Base-by-base conservation (phyloP, 2,797 vertebrate genomes). In the Typhlichthys subterraneus region DNA sequence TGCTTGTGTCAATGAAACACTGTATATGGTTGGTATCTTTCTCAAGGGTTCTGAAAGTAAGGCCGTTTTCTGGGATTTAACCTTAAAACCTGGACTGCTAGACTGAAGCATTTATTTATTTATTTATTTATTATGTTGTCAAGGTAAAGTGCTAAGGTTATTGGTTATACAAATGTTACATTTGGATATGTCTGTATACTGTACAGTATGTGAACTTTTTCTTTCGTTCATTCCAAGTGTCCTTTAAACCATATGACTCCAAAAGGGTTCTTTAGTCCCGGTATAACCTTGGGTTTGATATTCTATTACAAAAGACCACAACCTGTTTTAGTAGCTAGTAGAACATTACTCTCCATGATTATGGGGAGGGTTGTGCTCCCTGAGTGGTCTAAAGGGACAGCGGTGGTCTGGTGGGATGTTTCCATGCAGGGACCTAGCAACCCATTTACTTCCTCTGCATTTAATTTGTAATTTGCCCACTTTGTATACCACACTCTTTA, bases 311-410 rank as follows among this genome's bases (percentile, higher is more conserved):
- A 50, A 63, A 62, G 38, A 68, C 57, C 56, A 57, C 61, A 64
- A 52, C 47, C 56, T 64, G 52, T 67, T 58, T 50, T 14, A 53
- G 68, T 82, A 51, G 47, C 10, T n/a, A 53, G 12, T 14, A 50
- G 58, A 15, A 60, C 11, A 2, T 67, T 42, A 11, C 53, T 77
- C 63, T 53, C 63, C 67, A 4, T 84, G 63, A 80, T 83, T 79
- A 74, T 68, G 33, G 54, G 47, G 46, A 4, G 23, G 59, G 54
- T 66, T 79, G 63, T 72, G 59, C 59, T 29, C 23, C 23, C 23
- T 29, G 23, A 29, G 23, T 29, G 23, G 23, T 29, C 23, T 4
- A 29, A 29, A 29, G 23, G 50, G n/a, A 66, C 4, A 11, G 12
- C 51, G 17, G 23, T 29, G 23, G 23, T 29, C 23, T 29, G 23